phyloP scores from a whole-genome alignment of 2,797 vertebrate species.

The Betta splendens region DNA sequence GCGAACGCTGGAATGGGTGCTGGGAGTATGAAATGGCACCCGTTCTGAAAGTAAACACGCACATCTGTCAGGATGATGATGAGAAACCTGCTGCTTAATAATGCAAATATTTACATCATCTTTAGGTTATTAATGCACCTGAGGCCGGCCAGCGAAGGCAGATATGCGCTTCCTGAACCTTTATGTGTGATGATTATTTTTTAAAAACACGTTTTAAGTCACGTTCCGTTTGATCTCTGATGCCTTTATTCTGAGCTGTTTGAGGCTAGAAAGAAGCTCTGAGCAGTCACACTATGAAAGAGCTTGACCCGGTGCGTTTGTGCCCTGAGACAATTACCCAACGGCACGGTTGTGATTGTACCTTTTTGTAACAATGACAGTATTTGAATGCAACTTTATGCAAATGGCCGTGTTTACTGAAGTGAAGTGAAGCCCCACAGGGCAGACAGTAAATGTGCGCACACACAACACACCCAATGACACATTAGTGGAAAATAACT shows the following conservation, averaged over 20 bases:
- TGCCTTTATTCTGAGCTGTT: conserved; percentile 17
- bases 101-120: not conserved
- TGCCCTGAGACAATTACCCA: conserved; percentile 13
- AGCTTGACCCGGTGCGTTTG: conserved; percentile 16
- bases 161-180: too few relatives aligned
- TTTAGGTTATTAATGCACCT: too few relatives aligned
- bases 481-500: conserved; percentile 20
- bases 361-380: conserved; percentile 29
- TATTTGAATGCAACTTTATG: conserved; percentile 17
- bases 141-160: too few relatives aligned
- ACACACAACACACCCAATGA: conserved; percentile 20
- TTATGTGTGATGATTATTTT: too few relatives aligned
- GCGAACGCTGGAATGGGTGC: conserved; percentile 28
- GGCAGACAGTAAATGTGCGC: conserved; percentile 24
- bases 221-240: conserved; percentile 34
- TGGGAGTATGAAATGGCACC: conserved; percentile 24
- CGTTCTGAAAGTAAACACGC: conserved; percentile 7
- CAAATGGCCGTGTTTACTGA: conserved; percentile 37
- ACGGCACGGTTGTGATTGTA: conserved; percentile 10
- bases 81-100: not conserved
- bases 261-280: conserved; percentile 9
- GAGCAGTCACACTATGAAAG: conserved; percentile 9
- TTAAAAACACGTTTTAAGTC: conserved; percentile 10
- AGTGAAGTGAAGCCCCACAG: conserved; percentile 11
- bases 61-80: not conserved